phyloP scores from a whole-genome alignment of 1,140 invertebrate genomes.

The Popillia japonica region DNA sequence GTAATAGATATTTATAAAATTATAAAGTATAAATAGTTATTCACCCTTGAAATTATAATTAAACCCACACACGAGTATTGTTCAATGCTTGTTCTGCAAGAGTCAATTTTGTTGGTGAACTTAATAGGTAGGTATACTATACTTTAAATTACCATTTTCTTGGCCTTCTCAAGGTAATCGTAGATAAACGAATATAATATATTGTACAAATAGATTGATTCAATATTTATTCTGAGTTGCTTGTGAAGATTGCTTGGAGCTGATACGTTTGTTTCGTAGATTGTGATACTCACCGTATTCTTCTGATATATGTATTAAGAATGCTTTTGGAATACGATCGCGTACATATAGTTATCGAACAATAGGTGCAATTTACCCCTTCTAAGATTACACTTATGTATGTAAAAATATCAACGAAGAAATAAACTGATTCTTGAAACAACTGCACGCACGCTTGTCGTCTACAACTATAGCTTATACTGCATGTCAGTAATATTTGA shows the following conservation, averaged over 20 bases:
- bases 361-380: no score
- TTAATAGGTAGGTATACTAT: neutral
- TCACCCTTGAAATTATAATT: slow-evolving; percentile 26
- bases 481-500: no score
- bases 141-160: slow-evolving; percentile 18
- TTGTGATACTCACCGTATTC: neutral
- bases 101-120: slow-evolving; percentile 7
- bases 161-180: slow-evolving; percentile 23
- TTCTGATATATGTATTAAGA: neutral
- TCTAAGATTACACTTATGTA: no score
- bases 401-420: no score
- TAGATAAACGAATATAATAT: neutral
- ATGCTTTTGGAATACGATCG: neutral
- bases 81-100: neutral
- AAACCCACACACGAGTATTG: neutral
- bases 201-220: neutral
- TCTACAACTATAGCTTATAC: no score
- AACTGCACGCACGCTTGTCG: no score
- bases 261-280: neutral
- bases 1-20: neutral
- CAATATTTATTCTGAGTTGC: neutral
- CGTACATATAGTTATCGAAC: no score
- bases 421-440: no score
- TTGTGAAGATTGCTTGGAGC: neutral
- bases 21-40: slow-evolving; percentile 14